Base-by-base conservation (phyloP, 1,140 invertebrate genomes). In the Trichonephila inaurata region DNA sequence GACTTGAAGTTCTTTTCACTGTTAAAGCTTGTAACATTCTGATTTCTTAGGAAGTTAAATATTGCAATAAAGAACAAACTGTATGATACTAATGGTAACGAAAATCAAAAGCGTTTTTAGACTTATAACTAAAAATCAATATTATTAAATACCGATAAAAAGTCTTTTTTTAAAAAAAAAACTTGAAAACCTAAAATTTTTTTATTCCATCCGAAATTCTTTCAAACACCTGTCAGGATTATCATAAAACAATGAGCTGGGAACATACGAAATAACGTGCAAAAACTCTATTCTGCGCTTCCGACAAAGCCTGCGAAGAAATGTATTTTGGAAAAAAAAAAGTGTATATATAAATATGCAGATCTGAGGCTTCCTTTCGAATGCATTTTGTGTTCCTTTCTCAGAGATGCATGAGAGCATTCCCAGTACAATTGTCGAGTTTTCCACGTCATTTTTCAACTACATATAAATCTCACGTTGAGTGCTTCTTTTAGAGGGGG, bases 361-460 rank as follows among this genome's bases (percentile, higher is more conserved):
- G 72, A 77, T 77, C 72, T 77, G 28, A 16, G 72, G 72, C 40
- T 77, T 77, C 72, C 4, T 28, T 28, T 2, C 24, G 72, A 77
- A 77, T 77, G 18, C 72, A 77, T 77, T 77, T 77, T 77, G 24
- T 77, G 4, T 40, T 77, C 28, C 28, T 77, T 77, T 40, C 72
- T 14, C 72, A 77, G 33, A 77, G 72, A 77, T 77, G 72, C 28
- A 77, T 77, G 72, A 4, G 72, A 77, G 18, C 72, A 40, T 77
- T 77, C 72, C 72, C 72, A 77, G 28, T 77, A 28, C 72, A 77
- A 77, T 77, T 77, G 72, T 77, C 72, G 72, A 77, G 72, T 77
- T 77, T 28, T 77, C 24, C 72, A 24, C 33, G 72, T 77, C 72
- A 77, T 77, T 77, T 77, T 77, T 77, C 72, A 77, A 77, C 72